A percentile compares a stretch with the other conserved stretches of the same genome.
Evolutionary conservation across 2,888 invertebrate genomes (phyloP).

Genomic region (Drosophila koepferae): DNA sequence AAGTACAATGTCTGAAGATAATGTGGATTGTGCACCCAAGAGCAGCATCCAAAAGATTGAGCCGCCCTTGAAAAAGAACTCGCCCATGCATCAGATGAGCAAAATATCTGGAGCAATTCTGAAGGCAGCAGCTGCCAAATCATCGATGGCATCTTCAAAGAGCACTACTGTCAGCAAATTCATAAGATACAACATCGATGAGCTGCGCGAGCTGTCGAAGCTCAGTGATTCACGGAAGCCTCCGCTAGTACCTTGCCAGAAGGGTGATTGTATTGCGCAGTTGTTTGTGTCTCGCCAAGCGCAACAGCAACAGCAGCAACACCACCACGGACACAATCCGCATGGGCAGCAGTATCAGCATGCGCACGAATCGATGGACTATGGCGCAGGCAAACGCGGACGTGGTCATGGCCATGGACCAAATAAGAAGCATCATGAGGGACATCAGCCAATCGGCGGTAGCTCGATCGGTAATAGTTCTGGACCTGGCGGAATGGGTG

Average conservation of each 20-base stretch:
- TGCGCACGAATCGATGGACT: conserved; percentile 79
- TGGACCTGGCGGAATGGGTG: conserved; percentile 31
- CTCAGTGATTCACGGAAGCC: conserved; percentile 70
- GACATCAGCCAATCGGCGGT: conserved; percentile 61
- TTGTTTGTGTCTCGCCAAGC: conserved; percentile 77
- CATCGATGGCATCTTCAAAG: conserved; percentile 13
- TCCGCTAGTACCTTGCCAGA: conserved; percentile 78
- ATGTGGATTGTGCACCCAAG: conserved; percentile 55
- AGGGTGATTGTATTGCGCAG: conserved; percentile 79
- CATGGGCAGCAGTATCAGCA: conserved; percentile 80
- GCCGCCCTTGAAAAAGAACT: conserved; percentile 31
- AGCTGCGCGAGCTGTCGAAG: conserved; percentile 70
- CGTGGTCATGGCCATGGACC: conserved; percentile 56
- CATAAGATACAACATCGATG: conserved; percentile 72
- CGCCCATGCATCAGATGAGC: conserved; percentile 23
- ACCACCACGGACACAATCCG: conserved; percentile 61
- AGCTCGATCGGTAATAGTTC: conserved; percentile 38
- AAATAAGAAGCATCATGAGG: conserved; percentile 71
- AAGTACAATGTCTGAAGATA: conserved; percentile 31
- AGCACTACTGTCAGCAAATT: conserved; percentile 16
- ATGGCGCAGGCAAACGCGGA: conserved; percentile 73
- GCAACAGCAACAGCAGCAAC: conserved; percentile 51
- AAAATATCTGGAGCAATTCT: conserved; percentile 7
- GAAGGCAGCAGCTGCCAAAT: conserved; percentile 11
- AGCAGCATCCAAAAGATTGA: conserved; percentile 13